Base-by-base conservation (phyloP, 2,113 vertebrate species). In the Psittacus erithacus region DNA sequence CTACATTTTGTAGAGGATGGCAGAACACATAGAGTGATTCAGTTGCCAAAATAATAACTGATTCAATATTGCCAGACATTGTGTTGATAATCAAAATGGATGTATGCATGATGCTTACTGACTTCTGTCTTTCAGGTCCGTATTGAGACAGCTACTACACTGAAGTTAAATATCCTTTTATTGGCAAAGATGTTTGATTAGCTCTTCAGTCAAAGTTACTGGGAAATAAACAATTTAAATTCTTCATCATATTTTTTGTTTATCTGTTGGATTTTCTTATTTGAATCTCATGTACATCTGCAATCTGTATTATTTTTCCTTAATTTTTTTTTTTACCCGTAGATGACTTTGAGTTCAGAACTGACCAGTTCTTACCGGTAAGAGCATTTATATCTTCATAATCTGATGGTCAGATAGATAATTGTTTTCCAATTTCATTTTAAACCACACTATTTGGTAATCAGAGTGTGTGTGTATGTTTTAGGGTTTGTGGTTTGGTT, bases 141-240 rank as follows among this genome's bases (percentile, higher is more conserved):
- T 83, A 99, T 99, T 63, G 99, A 99, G 97, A 98, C 99, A 7
- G 99, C 99, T 49, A 99, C 99, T 7, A 99, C 99, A 29, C 97
- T 99, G 94, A 99, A 99, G 97, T 98, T 99, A 95, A 98, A 99
- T 99, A 99, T 99, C 99, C 99, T 99, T 99, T 94, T 79, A 24
- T 17, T 53, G 44, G 43, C 38, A 39, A 78, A 91, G 70, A 29
- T 82, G 11, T 80, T 92, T 79, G 10, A 67, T 92, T 86, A 52
- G 4, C 5, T 91, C 31, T 65, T 88, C 81, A 23, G 80, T 82
- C 41, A 83, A 50, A 62, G 6, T 86, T 92, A 70, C 29, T 88
- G 24, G 16, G 65, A 89, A 78, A 50, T 6, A 59, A 65, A 22
- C 2, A 50, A 11, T 60, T 87, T 35, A 50, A 75, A 39, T 65